Conservation (phyloP, 2,113 vertebrate genomes). For the Chlorodrepanis virens region DNA sequence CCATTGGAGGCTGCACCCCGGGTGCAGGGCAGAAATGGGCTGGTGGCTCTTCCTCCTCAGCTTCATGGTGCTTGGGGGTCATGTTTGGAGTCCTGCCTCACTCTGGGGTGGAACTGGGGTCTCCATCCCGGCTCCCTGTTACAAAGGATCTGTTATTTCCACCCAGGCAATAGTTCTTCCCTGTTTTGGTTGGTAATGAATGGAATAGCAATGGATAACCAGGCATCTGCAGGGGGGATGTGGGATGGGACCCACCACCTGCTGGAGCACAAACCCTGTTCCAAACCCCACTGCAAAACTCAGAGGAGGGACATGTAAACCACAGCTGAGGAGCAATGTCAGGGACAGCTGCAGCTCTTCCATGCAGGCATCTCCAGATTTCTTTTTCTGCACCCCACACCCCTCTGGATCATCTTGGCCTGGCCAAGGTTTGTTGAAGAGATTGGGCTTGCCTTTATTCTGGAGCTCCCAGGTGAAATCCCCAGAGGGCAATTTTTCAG, state of each 20-base stretch:
- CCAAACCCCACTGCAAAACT: neutral
- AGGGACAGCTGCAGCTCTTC: neutral
- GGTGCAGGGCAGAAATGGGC: neutral
- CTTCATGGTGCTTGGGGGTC: neutral
- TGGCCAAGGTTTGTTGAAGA: neutral
- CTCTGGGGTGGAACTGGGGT: neutral
- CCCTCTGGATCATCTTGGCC: neutral
- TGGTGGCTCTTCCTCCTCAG: neutral
- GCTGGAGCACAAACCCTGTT: neutral
- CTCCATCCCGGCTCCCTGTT: neutral
- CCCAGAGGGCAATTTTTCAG: neutral
- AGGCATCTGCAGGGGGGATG: neutral
- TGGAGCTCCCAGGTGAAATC: neutral
- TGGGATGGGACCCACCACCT: neutral
- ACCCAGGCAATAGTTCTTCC: neutral
- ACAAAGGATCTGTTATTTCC: neutral
- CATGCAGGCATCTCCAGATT: neutral
- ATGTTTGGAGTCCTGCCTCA: accelerated
- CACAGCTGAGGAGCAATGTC: neutral
- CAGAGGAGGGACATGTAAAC: neutral
- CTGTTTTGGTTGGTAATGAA: neutral
- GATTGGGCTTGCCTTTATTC: neutral
- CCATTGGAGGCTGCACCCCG: neutral
- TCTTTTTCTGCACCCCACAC: neutral
- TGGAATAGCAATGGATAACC: neutral